Conservation (phyloP, 2,113 vertebrate species). For the Heterocephalus glaber region DNA sequence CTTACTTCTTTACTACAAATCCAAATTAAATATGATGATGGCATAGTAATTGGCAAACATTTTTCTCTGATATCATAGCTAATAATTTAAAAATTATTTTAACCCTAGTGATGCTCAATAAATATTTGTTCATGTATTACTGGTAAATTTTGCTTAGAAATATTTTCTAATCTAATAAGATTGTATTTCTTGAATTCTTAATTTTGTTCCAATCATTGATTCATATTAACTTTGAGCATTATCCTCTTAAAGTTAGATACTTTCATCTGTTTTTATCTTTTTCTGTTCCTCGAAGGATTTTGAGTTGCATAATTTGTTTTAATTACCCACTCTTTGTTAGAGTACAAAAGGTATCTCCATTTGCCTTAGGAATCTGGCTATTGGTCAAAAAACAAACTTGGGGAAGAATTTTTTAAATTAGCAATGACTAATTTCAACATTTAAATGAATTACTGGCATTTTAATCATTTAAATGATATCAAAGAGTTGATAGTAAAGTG, state of each 20-base stretch:
- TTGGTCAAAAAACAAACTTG: conserved; percentile 46
- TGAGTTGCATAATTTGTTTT: neutral
- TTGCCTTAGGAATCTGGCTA: neutral
- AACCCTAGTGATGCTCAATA: neutral
- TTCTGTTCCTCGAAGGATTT: conserved; percentile 19
- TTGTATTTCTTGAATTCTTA: neutral
- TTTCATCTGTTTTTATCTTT: neutral
- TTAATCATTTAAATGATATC: conserved; percentile 59
- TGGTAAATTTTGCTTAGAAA: neutral
- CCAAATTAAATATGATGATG: neutral
- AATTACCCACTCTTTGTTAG: neutral
- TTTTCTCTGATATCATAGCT: neutral
- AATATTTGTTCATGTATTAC: neutral
- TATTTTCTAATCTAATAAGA: neutral
- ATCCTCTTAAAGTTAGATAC: neutral
- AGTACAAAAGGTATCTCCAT: neutral
- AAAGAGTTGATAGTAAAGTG: conserved; percentile 70
- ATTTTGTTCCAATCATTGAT: neutral
- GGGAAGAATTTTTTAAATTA: conserved; percentile 68
- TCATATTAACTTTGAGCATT: neutral
- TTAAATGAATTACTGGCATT: conserved; percentile 62
- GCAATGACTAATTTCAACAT: conserved; percentile 66
- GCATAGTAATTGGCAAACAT: neutral
- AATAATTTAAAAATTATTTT: conserved; percentile 23
- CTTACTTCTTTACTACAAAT: neutral